A percentile compares a stretch with the other conserved stretches of the same genome.
These are phyloP conservation scores for Copsychus sechellarum DNA, from an alignment of 2,113 vertebrate species.

Conservation along the genomic window DNA sequence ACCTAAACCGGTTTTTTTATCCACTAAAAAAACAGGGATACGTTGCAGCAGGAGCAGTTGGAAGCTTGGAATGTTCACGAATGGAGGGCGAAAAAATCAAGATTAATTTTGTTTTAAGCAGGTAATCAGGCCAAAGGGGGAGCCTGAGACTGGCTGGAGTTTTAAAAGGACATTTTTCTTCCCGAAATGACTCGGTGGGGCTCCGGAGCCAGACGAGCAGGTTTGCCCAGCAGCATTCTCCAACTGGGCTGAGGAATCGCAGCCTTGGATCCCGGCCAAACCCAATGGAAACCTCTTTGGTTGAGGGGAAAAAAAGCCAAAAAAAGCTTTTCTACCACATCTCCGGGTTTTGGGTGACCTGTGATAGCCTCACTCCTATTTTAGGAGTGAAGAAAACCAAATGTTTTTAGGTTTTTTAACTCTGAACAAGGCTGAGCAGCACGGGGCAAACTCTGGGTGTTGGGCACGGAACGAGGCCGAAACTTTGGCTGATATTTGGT, in stretches of 20 bases:
- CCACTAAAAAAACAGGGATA: not conserved
- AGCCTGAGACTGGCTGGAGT: not conserved
- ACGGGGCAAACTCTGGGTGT: not conserved
- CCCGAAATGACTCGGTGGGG: constrained; percentile 30
- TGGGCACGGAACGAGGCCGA: fast-evolving
- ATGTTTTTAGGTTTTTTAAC: not conserved
- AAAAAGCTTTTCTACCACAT: constrained; percentile 15
- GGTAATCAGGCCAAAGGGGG: not conserved
- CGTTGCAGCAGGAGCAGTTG: not conserved
- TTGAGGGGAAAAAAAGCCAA: not conserved
- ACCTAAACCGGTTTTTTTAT: not conserved
- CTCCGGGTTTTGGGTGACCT: not conserved
- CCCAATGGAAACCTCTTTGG: constrained; percentile 62
- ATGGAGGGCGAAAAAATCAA: not conserved
- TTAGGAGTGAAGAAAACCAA: not conserved
- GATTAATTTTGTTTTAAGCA: constrained; percentile 21
- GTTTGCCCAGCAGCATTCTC: constrained; percentile 75
- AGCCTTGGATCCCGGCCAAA: constrained; percentile 69
- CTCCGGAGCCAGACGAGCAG: constrained; percentile 73
- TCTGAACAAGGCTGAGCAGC: not conserved
- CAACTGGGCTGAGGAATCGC: constrained; percentile 67
- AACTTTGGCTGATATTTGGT: not conserved
- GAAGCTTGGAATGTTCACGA: not conserved
- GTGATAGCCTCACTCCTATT: not conserved
- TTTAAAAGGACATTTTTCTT: constrained; percentile 51